Conservation (phyloP, 1,140 invertebrate species). For the Chlorops oryzae region DNA sequence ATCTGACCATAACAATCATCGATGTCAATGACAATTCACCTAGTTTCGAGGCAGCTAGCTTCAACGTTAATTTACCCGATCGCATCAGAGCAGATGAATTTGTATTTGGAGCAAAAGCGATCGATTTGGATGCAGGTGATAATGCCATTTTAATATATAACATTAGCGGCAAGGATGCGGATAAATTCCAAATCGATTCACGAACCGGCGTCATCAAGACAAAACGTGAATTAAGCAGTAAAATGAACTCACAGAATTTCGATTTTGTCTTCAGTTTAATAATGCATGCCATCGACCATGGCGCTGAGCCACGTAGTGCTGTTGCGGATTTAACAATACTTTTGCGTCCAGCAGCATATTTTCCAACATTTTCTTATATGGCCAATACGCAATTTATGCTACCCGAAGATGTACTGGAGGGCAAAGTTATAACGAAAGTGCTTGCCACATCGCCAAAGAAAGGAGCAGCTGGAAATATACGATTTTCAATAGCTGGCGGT, state of each 20-base stretch:
- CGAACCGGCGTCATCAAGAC: slow-evolving; percentile 79
- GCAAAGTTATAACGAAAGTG: slow-evolving; percentile 64
- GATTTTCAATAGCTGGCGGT: slow-evolving; percentile 84
- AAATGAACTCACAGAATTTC: slow-evolving; percentile 21
- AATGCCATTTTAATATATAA: slow-evolving; percentile 76
- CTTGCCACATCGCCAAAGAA: slow-evolving; percentile 68
- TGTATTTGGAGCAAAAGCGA: slow-evolving; percentile 80
- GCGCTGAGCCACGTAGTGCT: slow-evolving; percentile 57
- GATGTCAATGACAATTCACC: slow-evolving; percentile 89
- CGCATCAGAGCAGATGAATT: slow-evolving; percentile 69
- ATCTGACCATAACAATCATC: slow-evolving; percentile 69
- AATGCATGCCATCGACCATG: slow-evolving; percentile 67
- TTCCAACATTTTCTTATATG: slow-evolving; percentile 66
- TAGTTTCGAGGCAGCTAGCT: slow-evolving; percentile 62
- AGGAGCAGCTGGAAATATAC: slow-evolving; percentile 59
- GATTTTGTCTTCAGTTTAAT: slow-evolving; percentile 63
- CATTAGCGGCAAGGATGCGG: slow-evolving; percentile 68
- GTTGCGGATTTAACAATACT: slow-evolving; percentile 64
- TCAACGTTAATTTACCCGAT: slow-evolving; percentile 74
- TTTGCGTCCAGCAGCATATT: slow-evolving; percentile 63
- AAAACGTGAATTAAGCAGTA: slow-evolving; percentile 48
- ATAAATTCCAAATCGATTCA: slow-evolving; percentile 69
- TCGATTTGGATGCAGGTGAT: slow-evolving; percentile 69
- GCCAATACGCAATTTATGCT: slow-evolving; percentile 66
- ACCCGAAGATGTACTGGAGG: slow-evolving; percentile 70